These are phyloP conservation scores for Pelagia noctiluca DNA, from an alignment of 30 jellyfish, hydroid and myxozoan genomes.

Conservation along the genomic window DNA sequence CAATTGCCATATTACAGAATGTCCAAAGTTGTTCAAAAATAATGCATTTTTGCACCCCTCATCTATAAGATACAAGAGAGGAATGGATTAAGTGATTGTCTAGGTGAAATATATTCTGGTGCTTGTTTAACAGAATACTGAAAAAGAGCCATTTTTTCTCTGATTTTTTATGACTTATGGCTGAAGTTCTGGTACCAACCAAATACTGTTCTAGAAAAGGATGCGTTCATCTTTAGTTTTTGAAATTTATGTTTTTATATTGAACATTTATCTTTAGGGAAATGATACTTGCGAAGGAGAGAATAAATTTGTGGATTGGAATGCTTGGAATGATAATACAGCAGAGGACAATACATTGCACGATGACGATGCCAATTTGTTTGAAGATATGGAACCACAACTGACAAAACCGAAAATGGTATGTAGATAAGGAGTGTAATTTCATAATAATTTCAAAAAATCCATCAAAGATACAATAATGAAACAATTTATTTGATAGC, in stretches of 20 bases:
- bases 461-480: too few species aligned
- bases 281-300: neutral
- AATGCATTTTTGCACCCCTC: too few species aligned
- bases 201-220: too few species aligned
- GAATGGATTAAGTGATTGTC: too few species aligned
- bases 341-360: neutral
- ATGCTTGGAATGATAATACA: neutral
- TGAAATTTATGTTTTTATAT: neutral
- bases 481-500: neutral
- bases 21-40: too few species aligned
- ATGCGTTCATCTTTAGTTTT: too few species aligned
- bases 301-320: conserved; percentile 6
- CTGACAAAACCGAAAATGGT: conserved; percentile 1
- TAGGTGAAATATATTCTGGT: too few species aligned
- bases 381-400: conserved; percentile 6
- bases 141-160: neutral
- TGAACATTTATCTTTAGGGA: neutral
- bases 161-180: neutral
- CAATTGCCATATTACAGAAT: too few species aligned
- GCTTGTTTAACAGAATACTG: neutral
- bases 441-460: too few species aligned
- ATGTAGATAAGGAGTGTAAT: neutral
- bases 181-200: neutral
- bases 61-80: too few species aligned
- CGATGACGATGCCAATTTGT: neutral